Evolutionary conservation across 2,113 vertebrate genomes (phyloP).

Genomic region (Hippocampus abdominalis): DNA sequence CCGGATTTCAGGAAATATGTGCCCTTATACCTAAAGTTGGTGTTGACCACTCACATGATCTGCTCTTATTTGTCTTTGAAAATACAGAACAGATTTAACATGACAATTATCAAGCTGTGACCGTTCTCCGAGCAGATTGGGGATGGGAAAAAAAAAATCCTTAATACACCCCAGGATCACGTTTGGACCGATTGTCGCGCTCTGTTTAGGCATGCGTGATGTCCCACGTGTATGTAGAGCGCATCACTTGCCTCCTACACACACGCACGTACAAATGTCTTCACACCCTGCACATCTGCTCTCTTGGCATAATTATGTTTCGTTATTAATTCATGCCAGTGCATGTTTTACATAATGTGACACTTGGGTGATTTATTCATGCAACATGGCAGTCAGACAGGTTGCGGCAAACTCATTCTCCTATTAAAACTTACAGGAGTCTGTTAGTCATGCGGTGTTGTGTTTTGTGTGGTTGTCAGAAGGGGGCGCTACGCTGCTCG

Average conservation of each 20-base stretch:
- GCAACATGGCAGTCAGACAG: constrained; percentile 13
- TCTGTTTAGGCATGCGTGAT: not conserved
- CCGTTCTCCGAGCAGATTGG: too few relatives aligned
- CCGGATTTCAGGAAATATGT: not conserved
- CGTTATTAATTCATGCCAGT: constrained; percentile 58
- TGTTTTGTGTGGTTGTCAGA: constrained; percentile 60
- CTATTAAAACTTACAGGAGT: not conserved
- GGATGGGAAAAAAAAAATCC: too few relatives aligned
- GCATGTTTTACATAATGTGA: constrained; percentile 60
- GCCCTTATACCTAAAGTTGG: too few relatives aligned
- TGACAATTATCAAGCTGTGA: too few relatives aligned
- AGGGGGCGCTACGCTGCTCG: constrained; percentile 82
- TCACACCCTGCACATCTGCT: constrained; percentile 27
- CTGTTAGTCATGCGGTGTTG: not conserved
- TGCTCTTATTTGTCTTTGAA: too few relatives aligned
- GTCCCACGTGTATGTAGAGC: not conserved
- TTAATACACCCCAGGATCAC: too few relatives aligned
- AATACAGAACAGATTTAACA: too few relatives aligned
- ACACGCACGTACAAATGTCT: constrained; percentile 25
- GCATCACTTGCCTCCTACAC: not conserved
- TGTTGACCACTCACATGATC: too few relatives aligned
- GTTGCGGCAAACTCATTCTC: not conserved
- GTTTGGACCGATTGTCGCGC: not conserved
- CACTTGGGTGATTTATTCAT: constrained; percentile 52
- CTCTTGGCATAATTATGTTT: constrained; percentile 24